Percentiles rank a stretch among this genome's conserved stretches.
phyloP scores from a whole-genome alignment of 2,113 vertebrate species.

The Nesogale talazaci region DNA sequence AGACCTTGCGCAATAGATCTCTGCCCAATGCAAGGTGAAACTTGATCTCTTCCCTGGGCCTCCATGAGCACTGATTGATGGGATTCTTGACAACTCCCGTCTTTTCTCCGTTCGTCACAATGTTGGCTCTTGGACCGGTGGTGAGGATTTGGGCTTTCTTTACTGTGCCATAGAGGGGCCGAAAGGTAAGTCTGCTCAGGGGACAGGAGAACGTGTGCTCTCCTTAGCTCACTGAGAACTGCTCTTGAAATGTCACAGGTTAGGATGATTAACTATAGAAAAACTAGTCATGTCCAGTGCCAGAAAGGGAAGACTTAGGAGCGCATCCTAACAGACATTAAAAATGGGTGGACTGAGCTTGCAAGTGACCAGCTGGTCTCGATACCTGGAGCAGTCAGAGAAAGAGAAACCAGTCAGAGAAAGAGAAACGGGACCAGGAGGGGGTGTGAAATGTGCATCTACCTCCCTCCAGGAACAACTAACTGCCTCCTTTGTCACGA shows the following conservation, averaged over 20 bases:
- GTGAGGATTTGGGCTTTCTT: too few species aligned
- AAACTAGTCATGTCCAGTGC: slow-evolving; percentile 14
- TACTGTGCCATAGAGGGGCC: not conserved
- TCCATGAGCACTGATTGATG: too few species aligned
- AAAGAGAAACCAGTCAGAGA: too few species aligned
- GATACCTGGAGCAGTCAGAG: not conserved
- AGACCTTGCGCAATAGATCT: too few species aligned
- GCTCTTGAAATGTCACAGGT: not conserved
- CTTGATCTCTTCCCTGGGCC: too few species aligned
- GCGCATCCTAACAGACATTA: slow-evolving; percentile 1
- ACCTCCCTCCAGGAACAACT: not conserved
- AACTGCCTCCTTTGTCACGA: not conserved
- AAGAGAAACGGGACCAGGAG: not conserved
- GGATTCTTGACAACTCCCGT: too few species aligned
- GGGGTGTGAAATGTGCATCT: not conserved
- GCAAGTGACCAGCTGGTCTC: not conserved
- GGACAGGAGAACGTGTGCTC: not conserved
- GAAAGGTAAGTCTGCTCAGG: not conserved
- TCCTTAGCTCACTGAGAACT: not conserved
- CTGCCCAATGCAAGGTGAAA: too few species aligned
- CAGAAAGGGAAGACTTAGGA: slow-evolving; percentile 26
- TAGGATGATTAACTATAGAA: slow-evolving; percentile 1
- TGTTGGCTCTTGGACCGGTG: too few species aligned
- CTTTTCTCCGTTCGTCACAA: too few species aligned
- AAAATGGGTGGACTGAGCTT: slow-evolving; percentile 11